These are phyloP conservation scores for Gonocerus acuteangulatus DNA, from an alignment of 2,888 invertebrate genomes.

Conservation along the genomic window DNA sequence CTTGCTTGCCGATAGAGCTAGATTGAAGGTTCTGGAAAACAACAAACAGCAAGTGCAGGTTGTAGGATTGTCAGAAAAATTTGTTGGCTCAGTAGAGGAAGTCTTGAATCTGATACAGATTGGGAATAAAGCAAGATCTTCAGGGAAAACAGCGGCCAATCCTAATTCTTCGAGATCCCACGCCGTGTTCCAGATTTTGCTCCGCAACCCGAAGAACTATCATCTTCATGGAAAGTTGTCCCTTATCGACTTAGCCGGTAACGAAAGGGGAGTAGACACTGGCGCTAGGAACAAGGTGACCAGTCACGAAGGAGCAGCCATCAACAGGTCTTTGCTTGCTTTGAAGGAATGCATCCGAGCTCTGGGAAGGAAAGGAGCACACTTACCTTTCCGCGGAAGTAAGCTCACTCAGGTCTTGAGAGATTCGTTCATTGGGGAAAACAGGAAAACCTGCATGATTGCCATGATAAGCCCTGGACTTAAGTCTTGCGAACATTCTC, in stretches of 20 bases:
- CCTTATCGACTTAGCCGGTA: conserved; percentile 93
- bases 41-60: conserved; percentile 97
- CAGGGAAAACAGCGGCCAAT: conserved; percentile 95
- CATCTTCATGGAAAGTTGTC: conserved; percentile 96
- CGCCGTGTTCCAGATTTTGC: conserved; percentile 95
- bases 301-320: conserved; percentile 94
- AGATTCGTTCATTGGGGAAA: conserved; percentile 97
- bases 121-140: conserved; percentile 85
- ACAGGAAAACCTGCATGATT: conserved; percentile 98
- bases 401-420: conserved; percentile 92
- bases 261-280: conserved; percentile 97
- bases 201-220: conserved; percentile 67
- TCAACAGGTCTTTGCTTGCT: conserved; percentile 91
- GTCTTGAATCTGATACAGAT: conserved; percentile 86
- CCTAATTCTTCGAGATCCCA: conserved; percentile 97
- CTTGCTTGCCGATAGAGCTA: conserved; percentile 82
- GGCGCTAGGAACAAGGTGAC: conserved; percentile 93
- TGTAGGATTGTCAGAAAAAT: conserved; percentile 87
- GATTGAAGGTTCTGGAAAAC: conserved; percentile 91
- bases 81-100: conserved; percentile 84
- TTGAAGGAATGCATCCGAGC: conserved; percentile 97
- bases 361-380: conserved; percentile 88
- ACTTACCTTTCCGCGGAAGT: conserved; percentile 94
- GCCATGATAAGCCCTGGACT: conserved; percentile 98
- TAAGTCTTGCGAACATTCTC: conserved; percentile 92